These are phyloP conservation scores for Austrolebias charrua DNA, from an alignment of 2,797 vertebrate species.

Conservation along the genomic window DNA sequence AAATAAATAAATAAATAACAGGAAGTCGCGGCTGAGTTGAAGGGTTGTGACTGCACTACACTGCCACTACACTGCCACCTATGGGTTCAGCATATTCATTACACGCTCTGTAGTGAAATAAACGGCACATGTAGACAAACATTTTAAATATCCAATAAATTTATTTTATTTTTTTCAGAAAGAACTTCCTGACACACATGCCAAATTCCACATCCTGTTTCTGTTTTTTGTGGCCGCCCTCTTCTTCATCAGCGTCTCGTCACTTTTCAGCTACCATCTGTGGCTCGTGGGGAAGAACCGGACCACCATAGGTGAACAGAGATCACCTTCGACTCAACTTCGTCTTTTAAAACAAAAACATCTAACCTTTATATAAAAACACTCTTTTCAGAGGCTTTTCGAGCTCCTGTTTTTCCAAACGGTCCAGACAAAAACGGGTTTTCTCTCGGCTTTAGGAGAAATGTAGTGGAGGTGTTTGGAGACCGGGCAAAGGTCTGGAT, in stretches of 20 bases:
- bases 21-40: too few species aligned
- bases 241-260: conserved; percentile 95
- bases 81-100: too few species aligned
- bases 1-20: too few species aligned
- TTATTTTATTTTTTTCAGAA: conserved; percentile 78
- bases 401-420: conserved; percentile 88
- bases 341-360: background rate
- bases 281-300: conserved; percentile 96
- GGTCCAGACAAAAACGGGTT: conserved; percentile 94
- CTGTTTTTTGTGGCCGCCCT: conserved; percentile 95
- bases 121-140: too few species aligned
- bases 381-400: conserved; percentile 86
- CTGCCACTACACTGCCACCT: too few species aligned
- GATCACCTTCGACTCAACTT: background rate
- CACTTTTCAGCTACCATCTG: conserved; percentile 93
- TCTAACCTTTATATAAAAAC: too few species aligned
- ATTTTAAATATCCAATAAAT: too few species aligned
- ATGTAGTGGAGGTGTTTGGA: conserved; percentile 89
- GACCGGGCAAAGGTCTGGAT: conserved; percentile 90
- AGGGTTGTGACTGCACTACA: too few species aligned
- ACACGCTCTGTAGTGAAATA: too few species aligned
- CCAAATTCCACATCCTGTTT: conserved; percentile 96
- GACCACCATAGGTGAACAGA: conserved; percentile 92
- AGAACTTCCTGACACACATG: conserved; percentile 84
- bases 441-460: conserved; percentile 90